Evolutionary conservation across 2,797 vertebrate species (phyloP), one percentile per base, ranked within the genome.

Genomic region (Amniataba percoides): DNA sequence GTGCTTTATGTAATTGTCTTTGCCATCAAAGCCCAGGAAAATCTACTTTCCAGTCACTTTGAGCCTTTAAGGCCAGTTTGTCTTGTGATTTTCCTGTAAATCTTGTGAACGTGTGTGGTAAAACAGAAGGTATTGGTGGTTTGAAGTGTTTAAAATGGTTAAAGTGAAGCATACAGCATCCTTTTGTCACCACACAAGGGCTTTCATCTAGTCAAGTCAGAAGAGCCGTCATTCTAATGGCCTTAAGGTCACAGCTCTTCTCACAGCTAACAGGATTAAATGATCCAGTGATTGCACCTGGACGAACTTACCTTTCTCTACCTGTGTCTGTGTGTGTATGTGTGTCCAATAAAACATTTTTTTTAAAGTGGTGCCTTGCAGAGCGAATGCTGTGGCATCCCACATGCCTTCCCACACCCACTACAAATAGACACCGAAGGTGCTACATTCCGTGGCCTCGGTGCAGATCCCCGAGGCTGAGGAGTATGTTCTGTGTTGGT

Each of bases 401-500:
- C 91, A 94, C 93, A 93, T 92, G 85, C 91, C 93, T 93, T 95
- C 93, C 94, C 93, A 94, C 94, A 90, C 89, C 91, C 93, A 93
- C 93, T 93, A 93, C 94, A 95, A 94, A 95, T 93, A 94, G 91
- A 93, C 90, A 88, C 89, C 66, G 84, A 90, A 94, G 77, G 91
- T 94, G 94, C 89, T 93, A 94, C 92, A 95, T 95, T 95, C 93
- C 91, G 9, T 89, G 90, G 92, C 86, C 82, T 88, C 58, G 71
- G 90, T 89, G 85, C 84, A 87, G 83, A 90, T 93, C 91, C 91
- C 90, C 40, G 81, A 92, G 90, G 91, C 90, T 91, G 89, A 91
- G 87, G 87, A 93, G 89, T 90, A 78, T 67, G 74, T 89, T 92
- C 70, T 93, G 93, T 95, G 93, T 93, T 93, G 93, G 92, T 92